A percentile compares a stretch with the other conserved stretches of the same genome.
Evolutionary conservation across 2,888 invertebrate species (phyloP).

Genomic region (Diogma glabrata): DNA sequence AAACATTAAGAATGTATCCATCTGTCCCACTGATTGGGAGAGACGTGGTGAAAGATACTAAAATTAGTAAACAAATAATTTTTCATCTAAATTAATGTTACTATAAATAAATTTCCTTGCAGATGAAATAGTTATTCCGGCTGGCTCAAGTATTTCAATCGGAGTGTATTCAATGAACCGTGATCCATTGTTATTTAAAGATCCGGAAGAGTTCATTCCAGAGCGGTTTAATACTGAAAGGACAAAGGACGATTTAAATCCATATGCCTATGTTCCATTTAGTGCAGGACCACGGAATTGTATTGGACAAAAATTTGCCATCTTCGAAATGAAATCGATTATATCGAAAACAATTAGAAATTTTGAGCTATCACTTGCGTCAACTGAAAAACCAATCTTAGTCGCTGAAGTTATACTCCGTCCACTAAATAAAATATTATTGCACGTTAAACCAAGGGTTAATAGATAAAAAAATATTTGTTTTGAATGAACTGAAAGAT

Average conservation of each 20-base stretch:
- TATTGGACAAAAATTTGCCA: slow-evolving; percentile 36
- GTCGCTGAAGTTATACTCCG: slow-evolving; percentile 31
- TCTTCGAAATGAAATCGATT: slow-evolving; percentile 33
- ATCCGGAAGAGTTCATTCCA: slow-evolving; percentile 30
- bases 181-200: slow-evolving; percentile 26
- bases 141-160: slow-evolving; percentile 30
- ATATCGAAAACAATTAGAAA: slow-evolving; percentile 30
- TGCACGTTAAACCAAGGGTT: background rate
- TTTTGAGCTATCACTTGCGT: slow-evolving; percentile 27
- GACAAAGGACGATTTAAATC: slow-evolving; percentile 29
- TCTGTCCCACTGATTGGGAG: slow-evolving; percentile 52
- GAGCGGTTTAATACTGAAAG: slow-evolving; percentile 33
- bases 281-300: slow-evolving; percentile 36
- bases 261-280: slow-evolving; percentile 34
- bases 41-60: slow-evolving; percentile 39
- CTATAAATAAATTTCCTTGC: background rate
- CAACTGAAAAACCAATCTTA: slow-evolving; percentile 23
- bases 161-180: slow-evolving; percentile 28
- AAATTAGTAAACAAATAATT: slow-evolving; percentile 35
- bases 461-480: no score
- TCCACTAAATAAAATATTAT: background rate
- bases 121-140: slow-evolving; percentile 26
- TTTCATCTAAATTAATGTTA: background rate
- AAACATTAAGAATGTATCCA: slow-evolving; percentile 50
- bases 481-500: no score